These are phyloP conservation scores for Adrianichthys oophorus DNA, from an alignment of 2,797 vertebrate species.

Conservation along the genomic window DNA sequence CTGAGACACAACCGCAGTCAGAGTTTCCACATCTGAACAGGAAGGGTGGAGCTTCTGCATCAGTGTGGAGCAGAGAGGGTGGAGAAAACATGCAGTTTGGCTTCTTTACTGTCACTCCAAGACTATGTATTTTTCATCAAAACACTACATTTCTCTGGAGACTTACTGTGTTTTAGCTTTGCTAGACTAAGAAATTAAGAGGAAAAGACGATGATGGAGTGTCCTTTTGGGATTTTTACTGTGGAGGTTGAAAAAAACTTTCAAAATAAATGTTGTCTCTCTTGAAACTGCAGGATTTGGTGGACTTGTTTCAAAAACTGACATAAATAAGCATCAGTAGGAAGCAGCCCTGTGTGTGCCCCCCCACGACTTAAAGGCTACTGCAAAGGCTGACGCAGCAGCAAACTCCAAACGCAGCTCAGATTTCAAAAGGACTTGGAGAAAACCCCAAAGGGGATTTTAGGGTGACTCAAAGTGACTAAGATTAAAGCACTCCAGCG, in stretches of 20 bases:
- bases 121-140: too few species aligned
- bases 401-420: constrained; percentile 56
- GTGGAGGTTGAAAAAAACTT: too few species aligned
- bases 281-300: too few species aligned
- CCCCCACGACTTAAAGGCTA: neutral
- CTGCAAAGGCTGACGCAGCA: constrained; percentile 25
- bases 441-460: constrained; percentile 24
- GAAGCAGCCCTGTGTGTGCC: too few species aligned
- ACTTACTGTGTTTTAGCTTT: too few species aligned
- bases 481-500: constrained; percentile 21
- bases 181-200: too few species aligned
- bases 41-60: constrained; percentile 54
- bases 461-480: constrained; percentile 25
- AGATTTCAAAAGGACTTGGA: constrained; percentile 57
- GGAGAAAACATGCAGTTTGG: neutral
- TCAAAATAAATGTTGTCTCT: too few species aligned
- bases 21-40: constrained; percentile 61
- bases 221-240: too few species aligned
- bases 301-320: too few species aligned
- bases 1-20: constrained; percentile 48
- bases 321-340: too few species aligned
- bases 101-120: constrained; percentile 10
- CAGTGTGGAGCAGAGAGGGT: constrained; percentile 14
- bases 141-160: too few species aligned
- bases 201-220: too few species aligned